A percentile compares a stretch with the other conserved stretches of the same genome.
phyloP scores from a whole-genome alignment of 2,888 invertebrate species.

The Eupeodes latifasciatus region DNA sequence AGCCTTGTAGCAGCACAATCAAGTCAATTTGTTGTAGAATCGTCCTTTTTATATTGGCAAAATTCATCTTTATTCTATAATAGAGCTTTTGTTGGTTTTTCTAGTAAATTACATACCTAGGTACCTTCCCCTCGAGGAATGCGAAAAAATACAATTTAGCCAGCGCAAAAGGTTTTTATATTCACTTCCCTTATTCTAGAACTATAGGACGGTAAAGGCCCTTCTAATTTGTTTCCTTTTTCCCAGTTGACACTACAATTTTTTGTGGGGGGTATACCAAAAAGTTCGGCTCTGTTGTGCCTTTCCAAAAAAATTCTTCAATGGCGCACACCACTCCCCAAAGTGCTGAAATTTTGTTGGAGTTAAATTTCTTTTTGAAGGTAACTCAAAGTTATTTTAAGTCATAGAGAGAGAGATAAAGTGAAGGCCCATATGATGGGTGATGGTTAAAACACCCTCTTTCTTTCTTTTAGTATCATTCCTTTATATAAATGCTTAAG shows the following conservation, averaged over 20 bases:
- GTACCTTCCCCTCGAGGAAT: slow-evolving; percentile 1
- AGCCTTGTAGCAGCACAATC: no score
- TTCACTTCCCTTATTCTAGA: slow-evolving; percentile 10
- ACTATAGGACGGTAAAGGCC: background rate
- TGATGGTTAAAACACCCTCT: slow-evolving; percentile 18
- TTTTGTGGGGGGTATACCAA: slow-evolving; percentile 42
- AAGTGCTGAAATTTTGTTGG: slow-evolving; percentile 55
- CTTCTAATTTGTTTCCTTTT: slow-evolving; percentile 54
- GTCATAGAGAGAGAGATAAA: background rate
- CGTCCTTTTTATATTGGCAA: background rate
- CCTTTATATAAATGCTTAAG: background rate
- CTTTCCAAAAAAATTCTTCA: slow-evolving; percentile 12
- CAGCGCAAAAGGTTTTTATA: slow-evolving; percentile 22
- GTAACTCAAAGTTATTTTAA: slow-evolving; percentile 50
- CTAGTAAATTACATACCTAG: background rate
- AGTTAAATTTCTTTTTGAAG: slow-evolving; percentile 57
- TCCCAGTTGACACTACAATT: slow-evolving; percentile 68
- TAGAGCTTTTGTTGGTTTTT: background rate
- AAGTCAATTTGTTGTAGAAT: no score
- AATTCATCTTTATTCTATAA: background rate
- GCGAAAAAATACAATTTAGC: slow-evolving; percentile 57
- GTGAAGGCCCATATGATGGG: no score
- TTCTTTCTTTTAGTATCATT: background rate
- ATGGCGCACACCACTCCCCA: slow-evolving; percentile 4
- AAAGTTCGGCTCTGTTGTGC: slow-evolving; percentile 38